Evolutionary conservation across 2,797 vertebrate species (phyloP).

Genomic region (Epinephelus malabaricus): DNA sequence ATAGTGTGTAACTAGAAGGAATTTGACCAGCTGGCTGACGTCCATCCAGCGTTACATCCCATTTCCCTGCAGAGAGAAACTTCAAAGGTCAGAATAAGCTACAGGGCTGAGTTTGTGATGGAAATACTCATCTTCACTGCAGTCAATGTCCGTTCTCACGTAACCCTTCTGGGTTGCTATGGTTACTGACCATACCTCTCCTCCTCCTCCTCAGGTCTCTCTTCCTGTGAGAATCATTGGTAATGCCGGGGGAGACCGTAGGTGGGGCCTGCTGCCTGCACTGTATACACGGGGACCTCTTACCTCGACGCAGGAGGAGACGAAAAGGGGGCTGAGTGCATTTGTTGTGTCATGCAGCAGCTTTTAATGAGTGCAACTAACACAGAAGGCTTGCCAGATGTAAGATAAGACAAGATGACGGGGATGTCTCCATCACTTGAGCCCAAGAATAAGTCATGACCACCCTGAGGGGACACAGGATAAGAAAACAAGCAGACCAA

Average conservation of each 20-base stretch:
- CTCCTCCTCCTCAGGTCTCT: conserved; percentile 45
- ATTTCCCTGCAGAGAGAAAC: conserved; percentile 27
- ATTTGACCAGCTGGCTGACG: conserved; percentile 14
- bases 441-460: conserved; percentile 5
- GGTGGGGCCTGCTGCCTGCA: conserved; percentile 1
- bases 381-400: not conserved
- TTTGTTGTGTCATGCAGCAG: conserved; percentile 10
- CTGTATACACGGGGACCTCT: conserved; percentile 31
- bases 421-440: conserved; percentile 24
- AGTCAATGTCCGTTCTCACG: conserved; percentile 41
- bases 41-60: conserved; percentile 1
- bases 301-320: conserved; percentile 16
- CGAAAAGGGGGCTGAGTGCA: not conserved
- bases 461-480: conserved; percentile 7
- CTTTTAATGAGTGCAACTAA: conserved; percentile 26
- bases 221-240: conserved; percentile 36
- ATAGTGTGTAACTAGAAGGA: not conserved
- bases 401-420: conserved; percentile 21
- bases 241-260: conserved; percentile 12
- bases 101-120: conserved; percentile 25
- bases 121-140: conserved; percentile 54
- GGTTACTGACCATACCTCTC: conserved; percentile 57
- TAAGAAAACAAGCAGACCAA: conserved; percentile 21
- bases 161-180: conserved; percentile 60
- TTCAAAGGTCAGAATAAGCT: conserved; percentile 51